These are phyloP conservation scores for Florisuga fusca DNA, from an alignment of 2,797 vertebrate species.

Conservation along the genomic window DNA sequence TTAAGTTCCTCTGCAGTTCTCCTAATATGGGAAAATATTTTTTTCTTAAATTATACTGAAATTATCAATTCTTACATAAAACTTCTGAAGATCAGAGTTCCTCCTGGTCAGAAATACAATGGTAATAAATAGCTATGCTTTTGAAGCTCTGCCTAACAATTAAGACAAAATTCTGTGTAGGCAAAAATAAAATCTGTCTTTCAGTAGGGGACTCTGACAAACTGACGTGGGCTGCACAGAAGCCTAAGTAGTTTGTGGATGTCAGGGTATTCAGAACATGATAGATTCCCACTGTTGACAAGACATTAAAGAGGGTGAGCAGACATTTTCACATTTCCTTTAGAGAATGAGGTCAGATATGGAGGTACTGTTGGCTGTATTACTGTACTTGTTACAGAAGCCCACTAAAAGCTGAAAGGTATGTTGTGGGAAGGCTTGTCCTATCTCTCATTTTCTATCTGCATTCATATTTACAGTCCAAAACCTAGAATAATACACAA, in stretches of 20 bases:
- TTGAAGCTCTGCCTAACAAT: not conserved
- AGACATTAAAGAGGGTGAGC: not conserved
- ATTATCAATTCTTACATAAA: not conserved
- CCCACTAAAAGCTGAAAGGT: not conserved
- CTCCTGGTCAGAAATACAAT: not conserved
- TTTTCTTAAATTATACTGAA: not conserved
- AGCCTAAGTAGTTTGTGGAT: not conserved
- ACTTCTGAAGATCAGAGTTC: not conserved
- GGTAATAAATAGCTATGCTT: not conserved
- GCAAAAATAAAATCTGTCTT: not conserved
- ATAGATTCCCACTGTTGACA: not conserved
- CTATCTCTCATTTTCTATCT: not conserved
- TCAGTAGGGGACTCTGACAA: not conserved
- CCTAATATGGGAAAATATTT: accelerated
- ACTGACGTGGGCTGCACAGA: not conserved
- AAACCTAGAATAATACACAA: accelerated
- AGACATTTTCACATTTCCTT: not conserved
- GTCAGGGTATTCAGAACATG: not conserved
- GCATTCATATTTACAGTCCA: not conserved
- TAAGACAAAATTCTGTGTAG: not conserved
- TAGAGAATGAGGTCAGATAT: not conserved
- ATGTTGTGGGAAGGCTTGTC: not conserved
- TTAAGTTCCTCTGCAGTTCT: not conserved
- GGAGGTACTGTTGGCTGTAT: not conserved
- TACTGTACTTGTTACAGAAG: not conserved